Conservation (phyloP, 2,113 vertebrate species). For the Ivindomyrus marchei region DNA sequence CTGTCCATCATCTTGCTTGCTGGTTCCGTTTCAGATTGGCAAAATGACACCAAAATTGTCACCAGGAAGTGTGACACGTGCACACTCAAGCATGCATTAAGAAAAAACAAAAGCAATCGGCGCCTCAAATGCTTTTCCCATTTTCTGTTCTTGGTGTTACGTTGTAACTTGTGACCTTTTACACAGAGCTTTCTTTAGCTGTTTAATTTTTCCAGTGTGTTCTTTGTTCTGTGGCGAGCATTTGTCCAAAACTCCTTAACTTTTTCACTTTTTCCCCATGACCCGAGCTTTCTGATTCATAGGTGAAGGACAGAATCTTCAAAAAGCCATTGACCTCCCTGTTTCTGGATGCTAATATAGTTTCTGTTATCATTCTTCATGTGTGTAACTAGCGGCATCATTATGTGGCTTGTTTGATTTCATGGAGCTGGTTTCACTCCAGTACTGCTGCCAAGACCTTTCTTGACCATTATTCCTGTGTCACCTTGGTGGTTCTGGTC, state of each 20-base stretch:
- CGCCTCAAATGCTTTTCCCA: not conserved
- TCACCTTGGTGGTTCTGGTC: not conserved
- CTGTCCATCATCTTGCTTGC: not conserved
- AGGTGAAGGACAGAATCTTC: not conserved
- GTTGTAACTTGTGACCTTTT: conserved; percentile 11
- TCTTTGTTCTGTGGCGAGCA: not conserved
- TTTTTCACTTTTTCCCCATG: not conserved
- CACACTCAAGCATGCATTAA: not conserved
- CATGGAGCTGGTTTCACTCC: not conserved
- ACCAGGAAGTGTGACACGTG: not conserved
- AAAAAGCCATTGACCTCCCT: not conserved
- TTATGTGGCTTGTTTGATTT: not conserved
- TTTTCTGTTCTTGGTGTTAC: not conserved
- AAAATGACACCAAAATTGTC: not conserved
- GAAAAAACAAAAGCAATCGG: not conserved
- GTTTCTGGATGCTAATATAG: not conserved
- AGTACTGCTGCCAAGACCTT: not conserved
- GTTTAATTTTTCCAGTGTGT: not conserved
- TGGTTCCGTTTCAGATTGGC: not conserved
- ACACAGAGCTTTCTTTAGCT: not conserved
- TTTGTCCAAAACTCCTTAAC: not conserved
- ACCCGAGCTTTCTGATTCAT: not conserved
- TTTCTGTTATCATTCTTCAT: not conserved
- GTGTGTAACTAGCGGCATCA: not conserved
- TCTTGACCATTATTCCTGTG: not conserved